Conservation (phyloP, 2,113 vertebrate species). For the Saimiri boliviensis region DNA sequence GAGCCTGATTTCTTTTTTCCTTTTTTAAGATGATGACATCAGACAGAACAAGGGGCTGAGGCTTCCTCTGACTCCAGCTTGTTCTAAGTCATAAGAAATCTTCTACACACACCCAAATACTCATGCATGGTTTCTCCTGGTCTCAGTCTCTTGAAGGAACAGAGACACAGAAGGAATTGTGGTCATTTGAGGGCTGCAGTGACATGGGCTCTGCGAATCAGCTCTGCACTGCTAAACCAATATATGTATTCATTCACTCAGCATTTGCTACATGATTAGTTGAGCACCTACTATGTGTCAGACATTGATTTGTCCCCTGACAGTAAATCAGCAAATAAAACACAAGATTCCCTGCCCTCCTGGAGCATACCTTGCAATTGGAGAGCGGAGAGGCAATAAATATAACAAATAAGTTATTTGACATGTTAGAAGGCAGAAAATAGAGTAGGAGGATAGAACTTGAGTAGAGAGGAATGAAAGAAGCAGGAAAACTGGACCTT, state of each 20-base stretch:
- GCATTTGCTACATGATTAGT: too few relatives aligned
- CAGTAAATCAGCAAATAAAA: not conserved
- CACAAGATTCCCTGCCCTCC: not conserved
- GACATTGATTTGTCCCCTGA: not conserved
- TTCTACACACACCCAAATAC: too few relatives aligned
- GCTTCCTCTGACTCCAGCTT: not conserved
- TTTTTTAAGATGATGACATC: not conserved
- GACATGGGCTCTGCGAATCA: not conserved
- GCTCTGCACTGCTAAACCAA: not conserved
- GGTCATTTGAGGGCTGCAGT: rapidly evolving
- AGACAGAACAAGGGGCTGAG: too few relatives aligned
- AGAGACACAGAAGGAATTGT: not conserved
- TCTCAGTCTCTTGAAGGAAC: not conserved
- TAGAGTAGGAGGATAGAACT: rapidly evolving
- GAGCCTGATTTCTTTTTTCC: not conserved
- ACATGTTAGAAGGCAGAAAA: not conserved
- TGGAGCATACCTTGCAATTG: not conserved
- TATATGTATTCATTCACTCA: not conserved
- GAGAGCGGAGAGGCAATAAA: not conserved
- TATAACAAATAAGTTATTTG: not conserved
- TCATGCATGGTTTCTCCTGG: rapidly evolving
- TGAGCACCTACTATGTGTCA: not conserved
- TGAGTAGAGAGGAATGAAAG: not conserved
- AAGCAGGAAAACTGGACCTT: not conserved
- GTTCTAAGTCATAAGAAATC: not conserved